A percentile compares a stretch with the other conserved stretches of the same genome.
Conservation (phyloP, 2,113 vertebrate species). For the human (Homo sapiens) region DNA sequence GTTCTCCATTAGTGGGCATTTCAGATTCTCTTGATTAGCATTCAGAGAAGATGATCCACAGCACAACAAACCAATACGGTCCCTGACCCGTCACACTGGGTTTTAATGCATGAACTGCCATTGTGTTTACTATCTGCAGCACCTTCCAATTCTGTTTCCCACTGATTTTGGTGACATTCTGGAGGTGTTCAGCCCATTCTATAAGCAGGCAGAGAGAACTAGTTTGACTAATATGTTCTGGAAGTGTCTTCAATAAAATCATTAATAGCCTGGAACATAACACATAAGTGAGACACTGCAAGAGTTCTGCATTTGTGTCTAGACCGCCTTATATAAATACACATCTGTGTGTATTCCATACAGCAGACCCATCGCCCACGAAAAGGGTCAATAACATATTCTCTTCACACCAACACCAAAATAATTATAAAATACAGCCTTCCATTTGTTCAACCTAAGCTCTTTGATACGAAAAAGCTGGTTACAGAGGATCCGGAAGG, state of each 20-base stretch:
- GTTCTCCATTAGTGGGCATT: not conserved
- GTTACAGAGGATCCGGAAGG: not conserved
- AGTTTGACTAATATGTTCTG: not conserved
- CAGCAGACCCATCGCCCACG: not conserved
- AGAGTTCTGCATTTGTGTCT: not conserved
- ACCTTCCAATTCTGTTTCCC: not conserved
- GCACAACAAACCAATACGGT: accelerated
- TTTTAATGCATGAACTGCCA: accelerated
- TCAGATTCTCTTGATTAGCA: not conserved
- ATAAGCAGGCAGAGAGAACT: not conserved
- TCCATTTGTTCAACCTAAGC: not conserved
- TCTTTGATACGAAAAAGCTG: not conserved
- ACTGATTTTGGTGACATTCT: no score
- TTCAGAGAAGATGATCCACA: not conserved
- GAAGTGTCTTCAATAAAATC: not conserved
- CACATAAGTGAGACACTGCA: accelerated
- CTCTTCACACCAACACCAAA: not conserved
- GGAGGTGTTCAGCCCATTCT: not conserved
- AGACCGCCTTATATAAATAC: not conserved
- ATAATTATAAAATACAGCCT: not conserved
- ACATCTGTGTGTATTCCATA: not conserved
- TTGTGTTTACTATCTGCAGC: no score
- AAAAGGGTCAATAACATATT: not conserved
- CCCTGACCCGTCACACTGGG: not conserved
- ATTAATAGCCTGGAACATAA: accelerated